Conservation (phyloP, 2,113 vertebrate genomes). For the Istiophorus platypterus region DNA sequence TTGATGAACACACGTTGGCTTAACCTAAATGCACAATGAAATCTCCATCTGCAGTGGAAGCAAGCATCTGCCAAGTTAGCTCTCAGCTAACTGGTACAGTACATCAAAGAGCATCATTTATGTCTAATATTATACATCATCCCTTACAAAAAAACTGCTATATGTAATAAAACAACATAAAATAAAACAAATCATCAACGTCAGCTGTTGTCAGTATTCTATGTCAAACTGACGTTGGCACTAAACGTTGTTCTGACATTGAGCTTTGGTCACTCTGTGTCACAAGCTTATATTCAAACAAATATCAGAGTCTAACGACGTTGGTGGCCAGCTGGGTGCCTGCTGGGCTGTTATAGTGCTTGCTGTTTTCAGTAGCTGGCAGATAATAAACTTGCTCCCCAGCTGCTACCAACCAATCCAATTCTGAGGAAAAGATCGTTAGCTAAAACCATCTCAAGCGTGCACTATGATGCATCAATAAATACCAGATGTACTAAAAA, state of each 20-base stretch:
- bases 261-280: too few relatives aligned
- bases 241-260: too few relatives aligned
- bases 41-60: conserved; percentile 43
- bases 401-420: neutral
- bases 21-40: conserved; percentile 45
- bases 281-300: too few relatives aligned
- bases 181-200: neutral
- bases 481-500: neutral
- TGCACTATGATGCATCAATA: neutral
- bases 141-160: neutral
- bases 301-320: too few relatives aligned
- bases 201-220: too few relatives aligned
- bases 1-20: conserved; percentile 25
- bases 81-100: conserved; percentile 13
- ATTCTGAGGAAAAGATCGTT: neutral
- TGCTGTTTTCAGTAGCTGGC: conserved; percentile 5
- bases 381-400: neutral
- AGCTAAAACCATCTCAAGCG: neutral
- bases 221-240: too few relatives aligned
- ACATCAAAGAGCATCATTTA: conserved; percentile 59
- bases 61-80: conserved; percentile 52
- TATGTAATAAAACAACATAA: neutral
- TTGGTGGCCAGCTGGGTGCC: too few relatives aligned
- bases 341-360: neutral
- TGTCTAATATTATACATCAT: conserved; percentile 14